Conservation (phyloP, 2,888 invertebrate species). For the Steinernema carpocapsae region DNA sequence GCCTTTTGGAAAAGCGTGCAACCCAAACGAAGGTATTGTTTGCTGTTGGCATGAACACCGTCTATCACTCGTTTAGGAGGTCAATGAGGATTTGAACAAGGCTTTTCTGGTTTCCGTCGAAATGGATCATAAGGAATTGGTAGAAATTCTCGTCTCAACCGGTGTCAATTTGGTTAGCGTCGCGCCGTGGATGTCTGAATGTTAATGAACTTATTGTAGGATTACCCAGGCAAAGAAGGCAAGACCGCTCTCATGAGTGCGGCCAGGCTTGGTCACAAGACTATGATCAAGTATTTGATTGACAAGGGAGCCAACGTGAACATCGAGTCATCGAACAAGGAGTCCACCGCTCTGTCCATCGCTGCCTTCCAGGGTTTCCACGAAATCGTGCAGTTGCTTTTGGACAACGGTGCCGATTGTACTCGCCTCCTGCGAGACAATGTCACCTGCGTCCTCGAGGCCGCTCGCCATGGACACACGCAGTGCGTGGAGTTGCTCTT, state of each 20-base stretch:
- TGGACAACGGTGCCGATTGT: conserved; percentile 90
- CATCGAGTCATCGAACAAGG: conserved; percentile 86
- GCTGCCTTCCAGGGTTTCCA: conserved; percentile 93
- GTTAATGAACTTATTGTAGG: background rate
- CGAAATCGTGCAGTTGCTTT: conserved; percentile 86
- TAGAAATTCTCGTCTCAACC: conserved; percentile 85
- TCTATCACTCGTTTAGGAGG: conserved; percentile 34
- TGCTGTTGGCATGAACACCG: too few relatives aligned
- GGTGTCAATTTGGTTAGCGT: conserved; percentile 81
- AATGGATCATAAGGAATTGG: conserved; percentile 97
- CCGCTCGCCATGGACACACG: conserved; percentile 95
- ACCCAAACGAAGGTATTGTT: background rate
- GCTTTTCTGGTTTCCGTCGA: conserved; percentile 97
- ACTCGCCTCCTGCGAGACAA: conserved; percentile 97
- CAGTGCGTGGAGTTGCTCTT: conserved; percentile 90
- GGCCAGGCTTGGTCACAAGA: conserved; percentile 90
- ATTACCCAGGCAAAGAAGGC: conserved; percentile 77
- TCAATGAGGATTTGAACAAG: conserved; percentile 74
- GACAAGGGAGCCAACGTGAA: conserved; percentile 83
- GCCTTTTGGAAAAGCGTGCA: conserved; percentile 41
- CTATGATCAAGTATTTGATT: conserved; percentile 93
- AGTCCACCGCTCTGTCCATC: conserved; percentile 93
- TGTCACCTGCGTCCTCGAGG: conserved; percentile 97
- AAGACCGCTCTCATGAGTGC: conserved; percentile 98
- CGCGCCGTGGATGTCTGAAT: background rate